Evolutionary conservation across 2,888 invertebrate genomes (phyloP), one percentile per base, ranked within the genome.

Genomic region (Malthinus flaveolus): DNA sequence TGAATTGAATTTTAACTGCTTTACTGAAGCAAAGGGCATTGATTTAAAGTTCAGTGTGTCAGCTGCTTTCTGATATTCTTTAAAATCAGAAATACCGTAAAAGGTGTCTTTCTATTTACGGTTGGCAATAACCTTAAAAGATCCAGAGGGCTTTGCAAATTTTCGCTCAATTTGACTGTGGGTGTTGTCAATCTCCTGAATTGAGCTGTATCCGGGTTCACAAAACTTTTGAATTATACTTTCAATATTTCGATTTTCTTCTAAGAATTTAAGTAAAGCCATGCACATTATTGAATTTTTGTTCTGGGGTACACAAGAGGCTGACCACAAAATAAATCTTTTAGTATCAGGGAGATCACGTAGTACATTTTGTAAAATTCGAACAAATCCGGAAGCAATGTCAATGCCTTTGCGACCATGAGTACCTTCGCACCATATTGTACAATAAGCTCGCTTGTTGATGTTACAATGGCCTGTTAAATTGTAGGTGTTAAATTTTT

Each of bases 151-250:
- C n/a, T n/a, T n/a, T n/a, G n/a, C n/a, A n/a, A n/a, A n/a, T n/a
- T n/a, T n/a, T n/a, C n/a, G n/a, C 13, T 66, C 65, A n/a, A 66
- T 65, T 5, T 31, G 11, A 11, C 58, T 61, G 34, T 66, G 63
- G 23, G 60, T 49, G 7, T 35, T 32, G 46, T 69, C 66, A 15
- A 67, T 54, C 54, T 68, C 68, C 42, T 68, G 65, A 5, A 63
- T 49, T 39, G 56, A 62, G 6, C 64, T 66, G 46, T 68, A 67
- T n/a, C 70, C 66, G n/a, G 66, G 65, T 32, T 57, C 61, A 15
- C 63, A 70, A 63, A 55, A 69, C 55, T 66, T 67, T 54, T n/a
- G n/a, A n/a, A 67, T 62, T 50, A 46, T 62, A 23, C 69, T 63
- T 23, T 59, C 39, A 39, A 63, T 32, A 15, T 56, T 37, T 9